Evolutionary conservation across 2,797 vertebrate species (phyloP), one percentile per base, ranked within the genome.

Genomic region (Erpetoichthys calabaricus): DNA sequence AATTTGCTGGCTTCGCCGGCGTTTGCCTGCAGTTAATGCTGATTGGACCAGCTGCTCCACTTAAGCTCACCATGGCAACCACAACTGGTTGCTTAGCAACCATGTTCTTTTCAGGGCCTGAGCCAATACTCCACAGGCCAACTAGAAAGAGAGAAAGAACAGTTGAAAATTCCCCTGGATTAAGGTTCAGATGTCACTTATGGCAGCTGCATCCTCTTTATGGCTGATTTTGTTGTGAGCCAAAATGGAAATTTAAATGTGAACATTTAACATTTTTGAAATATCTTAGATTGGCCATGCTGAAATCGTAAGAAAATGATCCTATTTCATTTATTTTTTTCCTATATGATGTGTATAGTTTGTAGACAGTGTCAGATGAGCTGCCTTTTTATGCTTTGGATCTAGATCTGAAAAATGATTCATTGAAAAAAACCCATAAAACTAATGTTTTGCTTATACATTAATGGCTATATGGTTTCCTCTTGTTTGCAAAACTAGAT

Each of bases 31-130:
- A 78, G 87, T 86, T 83, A 83, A 86, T 87, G 73, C 84, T 87
- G 89, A 97, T 94, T 94, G 92, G 92, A 87, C 90, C 90, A 86
- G 89, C 89, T 84, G 87, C 89, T 85, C 86, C 77, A 86, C 90
- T 92, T 85, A 73, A 83, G 90, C 88, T 94, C 89, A 83, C 92
- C 90, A 97, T 93, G 86, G 91, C 90, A 97, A 97, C 94, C 91
- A 88, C 86, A 90, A 89, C 88, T 83, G 77, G 93, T 94, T 82
- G 87, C 92, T 85, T 91, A 88, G 91, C 86, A 92, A 96, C 88
- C 76, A 65, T 69, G 78, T 80, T 85, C 81, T 80, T 84, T 82
- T 79, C 73, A 74, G 85, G 88, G 86, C 84, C 83, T 73, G 79
- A 88, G 77, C 86, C 78, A 85, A 86, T 86, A 84, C 86, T 91